phyloP scores from a whole-genome alignment of 1,140 invertebrate genomes.

The Steinernema khuongi region DNA sequence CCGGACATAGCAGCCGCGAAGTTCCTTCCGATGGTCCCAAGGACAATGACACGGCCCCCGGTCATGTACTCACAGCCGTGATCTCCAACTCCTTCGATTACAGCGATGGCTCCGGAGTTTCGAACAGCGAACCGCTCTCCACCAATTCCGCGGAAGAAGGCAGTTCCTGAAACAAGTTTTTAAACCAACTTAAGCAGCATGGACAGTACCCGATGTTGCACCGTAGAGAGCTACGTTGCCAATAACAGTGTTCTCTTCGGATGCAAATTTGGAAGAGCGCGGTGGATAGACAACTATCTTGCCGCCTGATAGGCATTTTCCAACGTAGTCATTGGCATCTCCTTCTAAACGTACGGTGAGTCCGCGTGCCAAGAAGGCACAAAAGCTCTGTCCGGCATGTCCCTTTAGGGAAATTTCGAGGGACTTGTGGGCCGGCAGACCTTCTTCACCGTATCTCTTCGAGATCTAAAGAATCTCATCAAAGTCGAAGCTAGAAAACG shows the following conservation, averaged over 20 bases:
- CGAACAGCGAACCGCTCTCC: conserved; percentile 95
- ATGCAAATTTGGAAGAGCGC: conserved; percentile 73
- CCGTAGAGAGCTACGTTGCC: conserved; percentile 98
- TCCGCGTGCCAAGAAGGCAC: conserved; percentile 89
- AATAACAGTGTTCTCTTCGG: conserved; percentile 89
- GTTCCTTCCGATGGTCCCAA: conserved; percentile 89
- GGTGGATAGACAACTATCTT: conserved; percentile 89
- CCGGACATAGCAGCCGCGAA: conserved; percentile 98
- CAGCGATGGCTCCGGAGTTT: conserved; percentile 88
- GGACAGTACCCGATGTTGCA: conserved; percentile 71
- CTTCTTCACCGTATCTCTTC: conserved; percentile 80
- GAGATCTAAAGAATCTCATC: conserved; percentile 40
- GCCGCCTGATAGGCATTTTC: conserved; percentile 87
- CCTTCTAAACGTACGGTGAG: conserved; percentile 84
- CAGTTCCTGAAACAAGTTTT: conserved; percentile 64
- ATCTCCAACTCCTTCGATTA: conserved; percentile 88
- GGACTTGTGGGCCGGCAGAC: conserved; percentile 73
- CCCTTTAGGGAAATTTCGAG: conserved; percentile 82
- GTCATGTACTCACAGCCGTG: conserved; percentile 99
- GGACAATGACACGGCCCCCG: conserved; percentile 73
- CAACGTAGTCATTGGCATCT: conserved; percentile 97
- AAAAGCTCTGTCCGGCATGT: conserved; percentile 97
- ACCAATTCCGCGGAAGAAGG: conserved; percentile 90
- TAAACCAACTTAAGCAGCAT: conserved; percentile 19
- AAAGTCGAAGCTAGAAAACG: conserved; percentile 15